A percentile compares a stretch with the other conserved stretches of the same genome.
Conservation (phyloP, 2,888 invertebrate species). For the Oligia strigilis region DNA sequence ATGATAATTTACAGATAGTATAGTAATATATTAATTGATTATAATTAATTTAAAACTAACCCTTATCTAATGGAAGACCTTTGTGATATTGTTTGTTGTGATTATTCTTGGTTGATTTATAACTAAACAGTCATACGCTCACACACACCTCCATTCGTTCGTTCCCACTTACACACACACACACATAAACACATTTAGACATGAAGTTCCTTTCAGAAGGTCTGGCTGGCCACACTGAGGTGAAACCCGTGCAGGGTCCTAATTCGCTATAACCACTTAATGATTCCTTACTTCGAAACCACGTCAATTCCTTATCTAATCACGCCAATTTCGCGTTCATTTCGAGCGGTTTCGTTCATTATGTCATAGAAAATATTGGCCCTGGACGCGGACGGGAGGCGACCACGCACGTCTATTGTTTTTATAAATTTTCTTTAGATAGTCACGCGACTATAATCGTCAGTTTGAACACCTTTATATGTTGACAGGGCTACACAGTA, state of each 20-base stretch:
- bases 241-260: neutral
- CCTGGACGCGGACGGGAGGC: too few relatives aligned
- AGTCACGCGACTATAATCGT: too few relatives aligned
- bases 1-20: neutral
- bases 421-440: neutral
- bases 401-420: neutral
- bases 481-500: too few relatives aligned
- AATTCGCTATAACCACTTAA: too few relatives aligned
- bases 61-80: slow-evolving; percentile 86
- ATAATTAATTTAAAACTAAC: slow-evolving; percentile 46
- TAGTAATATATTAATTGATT: neutral
- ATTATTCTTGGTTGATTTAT: slow-evolving; percentile 89
- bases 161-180: slow-evolving; percentile 34
- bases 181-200: neutral
- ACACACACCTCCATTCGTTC: slow-evolving; percentile 14
- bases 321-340: too few relatives aligned
- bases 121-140: slow-evolving; percentile 65
- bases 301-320: too few relatives aligned
- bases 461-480: neutral
- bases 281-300: too few relatives aligned
- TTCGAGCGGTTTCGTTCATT: too few relatives aligned
- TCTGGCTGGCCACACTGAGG: neutral
- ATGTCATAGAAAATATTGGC: too few relatives aligned
- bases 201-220: neutral
- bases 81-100: slow-evolving; percentile 89